Evolutionary conservation across 2,888 invertebrate species (phyloP).

Genomic region (Volucella inanis): DNA sequence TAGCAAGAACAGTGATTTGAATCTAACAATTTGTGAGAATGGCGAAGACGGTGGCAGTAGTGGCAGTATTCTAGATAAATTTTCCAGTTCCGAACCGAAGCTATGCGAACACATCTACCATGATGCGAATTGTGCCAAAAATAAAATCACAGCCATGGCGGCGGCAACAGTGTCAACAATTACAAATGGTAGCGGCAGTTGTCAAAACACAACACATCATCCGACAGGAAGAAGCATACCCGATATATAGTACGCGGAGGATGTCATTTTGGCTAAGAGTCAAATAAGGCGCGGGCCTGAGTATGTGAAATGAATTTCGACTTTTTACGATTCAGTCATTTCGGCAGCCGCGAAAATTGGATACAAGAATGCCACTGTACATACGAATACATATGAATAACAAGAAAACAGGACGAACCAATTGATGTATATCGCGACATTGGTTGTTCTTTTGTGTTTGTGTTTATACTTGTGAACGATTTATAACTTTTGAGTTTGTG

Average conservation of each 20-base stretch:
- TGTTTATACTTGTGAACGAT: slow-evolving; percentile 49
- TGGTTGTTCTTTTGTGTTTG: slow-evolving; percentile 40
- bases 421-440: slow-evolving; percentile 32
- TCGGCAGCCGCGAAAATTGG: not conserved
- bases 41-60: slow-evolving; percentile 61
- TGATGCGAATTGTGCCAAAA: slow-evolving; percentile 82
- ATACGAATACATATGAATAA: slow-evolving; percentile 11
- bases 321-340: slow-evolving; percentile 18
- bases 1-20: slow-evolving; percentile 82
- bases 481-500: slow-evolving; percentile 56
- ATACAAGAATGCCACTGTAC: not conserved
- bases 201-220: slow-evolving; percentile 68
- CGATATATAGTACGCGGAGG: slow-evolving; percentile 83
- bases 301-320: slow-evolving; percentile 64
- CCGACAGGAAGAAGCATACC: slow-evolving; percentile 72
- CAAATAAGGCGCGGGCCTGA: slow-evolving; percentile 76
- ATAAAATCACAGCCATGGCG: slow-evolving; percentile 77
- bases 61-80: slow-evolving; percentile 79
- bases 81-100: slow-evolving; percentile 82
- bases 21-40: slow-evolving; percentile 77
- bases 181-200: slow-evolving; percentile 67
- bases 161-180: slow-evolving; percentile 61
- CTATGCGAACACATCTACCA: slow-evolving; percentile 82
- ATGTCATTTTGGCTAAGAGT: slow-evolving; percentile 81
- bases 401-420: slow-evolving; percentile 3